phyloP scores from a whole-genome alignment of 2,797 vertebrate species.

The Nyctibius grandis region DNA sequence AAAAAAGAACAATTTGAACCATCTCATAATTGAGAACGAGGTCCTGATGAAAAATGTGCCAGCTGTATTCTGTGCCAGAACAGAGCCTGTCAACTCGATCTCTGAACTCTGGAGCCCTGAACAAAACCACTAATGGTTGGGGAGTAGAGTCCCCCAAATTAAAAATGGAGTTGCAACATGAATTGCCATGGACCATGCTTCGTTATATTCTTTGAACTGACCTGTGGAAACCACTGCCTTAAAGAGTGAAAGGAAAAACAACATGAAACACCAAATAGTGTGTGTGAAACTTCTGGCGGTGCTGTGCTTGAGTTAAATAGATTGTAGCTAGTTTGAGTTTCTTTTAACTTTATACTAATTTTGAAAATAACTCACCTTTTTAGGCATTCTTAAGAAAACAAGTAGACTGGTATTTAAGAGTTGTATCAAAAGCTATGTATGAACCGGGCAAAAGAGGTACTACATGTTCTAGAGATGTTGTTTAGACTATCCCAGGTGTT shows the following conservation, averaged over 20 bases:
- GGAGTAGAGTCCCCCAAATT: slow-evolving; percentile 41
- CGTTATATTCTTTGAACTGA: slow-evolving; percentile 73
- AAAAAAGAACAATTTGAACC: slow-evolving; percentile 1
- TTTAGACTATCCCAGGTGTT: not conserved
- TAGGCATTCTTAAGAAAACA: slow-evolving; percentile 68
- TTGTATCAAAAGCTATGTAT: slow-evolving; percentile 34
- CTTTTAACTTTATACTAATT: slow-evolving; percentile 79
- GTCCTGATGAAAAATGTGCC: slow-evolving; percentile 51
- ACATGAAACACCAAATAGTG: slow-evolving; percentile 79
- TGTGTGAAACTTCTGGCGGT: slow-evolving; percentile 75
- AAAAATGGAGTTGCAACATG: slow-evolving; percentile 63
- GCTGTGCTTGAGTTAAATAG: slow-evolving; percentile 76
- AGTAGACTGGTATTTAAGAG: slow-evolving; percentile 11
- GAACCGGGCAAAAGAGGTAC: not conserved
- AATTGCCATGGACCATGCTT: slow-evolving; percentile 75
- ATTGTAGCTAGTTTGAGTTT: slow-evolving; percentile 74
- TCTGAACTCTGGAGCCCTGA: slow-evolving; percentile 66
- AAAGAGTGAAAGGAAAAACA: slow-evolving; percentile 80
- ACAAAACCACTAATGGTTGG: slow-evolving; percentile 66
- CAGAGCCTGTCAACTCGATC: slow-evolving; percentile 34
- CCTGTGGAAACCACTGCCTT: slow-evolving; percentile 86
- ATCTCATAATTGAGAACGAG: slow-evolving; percentile 18
- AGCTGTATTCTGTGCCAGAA: slow-evolving; percentile 69
- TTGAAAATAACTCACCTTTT: slow-evolving; percentile 70
- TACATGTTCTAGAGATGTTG: not conserved